Base-by-base conservation (phyloP, 2,797 vertebrate genomes). In the Apogon talboti region DNA sequence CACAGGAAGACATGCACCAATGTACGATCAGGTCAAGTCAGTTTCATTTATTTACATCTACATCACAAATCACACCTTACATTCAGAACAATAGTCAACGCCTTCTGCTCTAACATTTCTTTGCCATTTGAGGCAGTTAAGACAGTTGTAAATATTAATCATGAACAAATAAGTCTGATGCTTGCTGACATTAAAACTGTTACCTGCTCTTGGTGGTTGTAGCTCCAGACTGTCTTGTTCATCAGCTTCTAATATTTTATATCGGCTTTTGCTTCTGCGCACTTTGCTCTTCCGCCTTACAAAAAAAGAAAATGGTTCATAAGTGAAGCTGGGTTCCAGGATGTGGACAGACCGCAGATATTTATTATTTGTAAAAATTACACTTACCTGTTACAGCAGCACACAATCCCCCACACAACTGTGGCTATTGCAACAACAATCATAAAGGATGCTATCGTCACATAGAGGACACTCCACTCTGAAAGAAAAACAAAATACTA, bases 381-480 rank as follows among this genome's bases (percentile, higher is more conserved):
- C n/a, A 50, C 87, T 88, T 89, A 97, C 98, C 94, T 97, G 76
- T 93, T 96, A 83, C 96, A 99, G 71, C 96, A 99, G 86, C 98
- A 99, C 84, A 98, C 84, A 41, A 93, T 69, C n/a, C 94, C 94
- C 98, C 98, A 99, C 13, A 93, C 89, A 44, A 98, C 60, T 53
- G 96, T 95, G 56, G 95, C 97, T 15, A 93, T 71, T 54, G 95
- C 94, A 64, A 97, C 97, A 78, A 98, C 92, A 10, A 97, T 96
- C 90, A 98, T 88, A 19, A 99, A 99, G 7, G 95, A 95, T 1
- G 97, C 94, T 50, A 99, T 99, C 13, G 96, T 95, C 58, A 98
- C 98, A 12, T 99, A 99, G n/a, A 99, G 94, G n/a, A 99, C 95
- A 0, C 98, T 99, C 98, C 98, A 99, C 66, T 99, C 98, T 99